phyloP scores from a whole-genome alignment of 2,113 vertebrate genomes.

The Anoura caudifer region DNA sequence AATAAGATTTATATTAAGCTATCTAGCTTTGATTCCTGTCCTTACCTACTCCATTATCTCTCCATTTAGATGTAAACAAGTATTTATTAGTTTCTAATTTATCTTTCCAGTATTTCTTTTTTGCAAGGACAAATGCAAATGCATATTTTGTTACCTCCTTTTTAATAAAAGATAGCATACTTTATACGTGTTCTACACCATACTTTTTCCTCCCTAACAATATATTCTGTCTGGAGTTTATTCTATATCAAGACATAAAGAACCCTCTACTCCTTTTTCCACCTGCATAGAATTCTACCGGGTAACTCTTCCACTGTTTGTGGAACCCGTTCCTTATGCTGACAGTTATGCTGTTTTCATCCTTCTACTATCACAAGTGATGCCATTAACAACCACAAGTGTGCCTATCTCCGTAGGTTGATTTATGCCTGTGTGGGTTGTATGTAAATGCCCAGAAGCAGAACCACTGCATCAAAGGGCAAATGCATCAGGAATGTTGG shows the following conservation, averaged over 20 bases:
- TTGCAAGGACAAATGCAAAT: neutral
- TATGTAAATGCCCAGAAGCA: too few species aligned
- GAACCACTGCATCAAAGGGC: neutral
- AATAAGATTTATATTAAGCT: neutral
- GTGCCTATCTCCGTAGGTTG: neutral
- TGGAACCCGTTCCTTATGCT: neutral
- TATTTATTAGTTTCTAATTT: neutral
- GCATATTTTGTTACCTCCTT: neutral
- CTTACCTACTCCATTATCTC: neutral
- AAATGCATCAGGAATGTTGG: neutral
- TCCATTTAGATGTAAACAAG: neutral
- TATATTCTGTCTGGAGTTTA: neutral
- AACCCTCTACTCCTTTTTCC: neutral
- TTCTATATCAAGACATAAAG: neutral
- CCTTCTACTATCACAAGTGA: neutral
- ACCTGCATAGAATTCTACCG: neutral
- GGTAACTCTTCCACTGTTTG: neutral
- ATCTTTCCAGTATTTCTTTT: neutral
- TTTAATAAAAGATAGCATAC: neutral
- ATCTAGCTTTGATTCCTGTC: neutral
- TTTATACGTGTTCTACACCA: neutral
- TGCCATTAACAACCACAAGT: neutral
- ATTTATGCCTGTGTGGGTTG: neutral
- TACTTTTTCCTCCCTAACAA: neutral
- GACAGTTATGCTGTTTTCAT: neutral